Conservation (phyloP, 2,888 invertebrate genomes). For the Agrotis exclamationis region DNA sequence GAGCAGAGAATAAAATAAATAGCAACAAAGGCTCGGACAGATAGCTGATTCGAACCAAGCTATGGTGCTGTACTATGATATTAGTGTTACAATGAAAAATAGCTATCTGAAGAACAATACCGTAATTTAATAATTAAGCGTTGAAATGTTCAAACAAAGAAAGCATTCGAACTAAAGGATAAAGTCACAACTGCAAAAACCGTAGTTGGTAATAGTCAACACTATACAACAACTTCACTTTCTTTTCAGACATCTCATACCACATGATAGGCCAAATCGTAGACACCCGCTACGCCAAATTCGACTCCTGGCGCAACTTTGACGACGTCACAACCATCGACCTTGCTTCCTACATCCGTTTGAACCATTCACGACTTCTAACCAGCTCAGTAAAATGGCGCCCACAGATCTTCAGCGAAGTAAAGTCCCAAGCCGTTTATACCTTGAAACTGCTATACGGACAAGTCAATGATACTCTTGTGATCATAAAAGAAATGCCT, state of each 20-base stretch:
- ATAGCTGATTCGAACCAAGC: too few species aligned
- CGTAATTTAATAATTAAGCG: too few species aligned
- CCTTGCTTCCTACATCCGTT: constrained; percentile 94
- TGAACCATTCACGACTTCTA: constrained; percentile 96
- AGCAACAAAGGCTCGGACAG: too few species aligned
- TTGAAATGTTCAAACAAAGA: too few species aligned
- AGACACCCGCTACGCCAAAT: constrained; percentile 94
- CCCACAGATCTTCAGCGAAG: constrained; percentile 92
- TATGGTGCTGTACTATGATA: too few species aligned
- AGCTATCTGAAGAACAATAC: too few species aligned
- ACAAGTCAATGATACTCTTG: constrained; percentile 85
- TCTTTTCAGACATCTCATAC: constrained; percentile 85
- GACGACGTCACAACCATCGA: constrained; percentile 95
- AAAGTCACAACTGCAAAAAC: too few species aligned
- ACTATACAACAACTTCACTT: neutral
- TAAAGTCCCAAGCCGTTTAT: constrained; percentile 80
- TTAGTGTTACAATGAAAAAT: too few species aligned
- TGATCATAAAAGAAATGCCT: constrained; percentile 89
- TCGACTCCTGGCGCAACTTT: constrained; percentile 96
- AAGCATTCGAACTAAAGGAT: too few species aligned
- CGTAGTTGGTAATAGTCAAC: neutral
- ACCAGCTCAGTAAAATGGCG: constrained; percentile 96
- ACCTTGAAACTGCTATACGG: constrained; percentile 82
- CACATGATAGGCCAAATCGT: constrained; percentile 95
- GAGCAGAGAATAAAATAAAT: too few species aligned